phyloP scores from a whole-genome alignment of 2,888 invertebrate species.

The Papilio demoleus region DNA sequence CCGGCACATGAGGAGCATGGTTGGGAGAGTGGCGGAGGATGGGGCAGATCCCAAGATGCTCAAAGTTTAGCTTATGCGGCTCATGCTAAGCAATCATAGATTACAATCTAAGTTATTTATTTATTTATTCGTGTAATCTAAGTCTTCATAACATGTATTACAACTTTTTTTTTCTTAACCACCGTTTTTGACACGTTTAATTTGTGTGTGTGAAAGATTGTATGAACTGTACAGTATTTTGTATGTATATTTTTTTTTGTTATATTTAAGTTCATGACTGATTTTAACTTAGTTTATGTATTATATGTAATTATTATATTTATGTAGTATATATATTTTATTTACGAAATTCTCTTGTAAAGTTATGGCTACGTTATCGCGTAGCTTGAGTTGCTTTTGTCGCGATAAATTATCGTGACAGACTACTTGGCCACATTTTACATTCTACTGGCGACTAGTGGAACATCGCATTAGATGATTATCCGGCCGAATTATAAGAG shows the following conservation, averaged over 20 bases:
- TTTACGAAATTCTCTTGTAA: slow-evolving; percentile 43
- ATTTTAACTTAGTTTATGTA: slow-evolving; percentile 49
- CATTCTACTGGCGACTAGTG: too few relatives aligned
- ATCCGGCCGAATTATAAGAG: too few relatives aligned
- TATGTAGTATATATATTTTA: slow-evolving; percentile 47
- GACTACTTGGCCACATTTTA: too few relatives aligned
- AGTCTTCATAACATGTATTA: slow-evolving; percentile 26
- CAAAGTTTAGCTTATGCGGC: slow-evolving; percentile 88
- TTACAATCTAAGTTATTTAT: slow-evolving; percentile 38
- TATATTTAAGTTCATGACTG: slow-evolving; percentile 57
- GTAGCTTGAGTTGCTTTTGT: too few relatives aligned
- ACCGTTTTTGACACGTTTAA: slow-evolving; percentile 55
- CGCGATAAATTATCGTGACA: too few relatives aligned
- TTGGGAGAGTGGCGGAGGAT: slow-evolving; percentile 81
- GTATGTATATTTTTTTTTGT: slow-evolving; percentile 51
- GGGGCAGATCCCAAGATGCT: slow-evolving; percentile 86
- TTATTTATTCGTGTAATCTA: slow-evolving; percentile 41
- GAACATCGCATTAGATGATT: too few relatives aligned
- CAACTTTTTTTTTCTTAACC: slow-evolving; percentile 51
- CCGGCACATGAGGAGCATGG: slow-evolving; percentile 84
- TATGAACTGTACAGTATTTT: slow-evolving; percentile 52
- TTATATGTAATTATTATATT: slow-evolving; percentile 44
- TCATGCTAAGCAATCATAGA: slow-evolving; percentile 76
- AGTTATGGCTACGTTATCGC: too few relatives aligned
- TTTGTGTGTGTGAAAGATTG: slow-evolving; percentile 48